Percentiles rank a stretch among this genome's conserved stretches.
Evolutionary conservation across 2,113 vertebrate species (phyloP).

Genomic region (Xiphias gladius): DNA sequence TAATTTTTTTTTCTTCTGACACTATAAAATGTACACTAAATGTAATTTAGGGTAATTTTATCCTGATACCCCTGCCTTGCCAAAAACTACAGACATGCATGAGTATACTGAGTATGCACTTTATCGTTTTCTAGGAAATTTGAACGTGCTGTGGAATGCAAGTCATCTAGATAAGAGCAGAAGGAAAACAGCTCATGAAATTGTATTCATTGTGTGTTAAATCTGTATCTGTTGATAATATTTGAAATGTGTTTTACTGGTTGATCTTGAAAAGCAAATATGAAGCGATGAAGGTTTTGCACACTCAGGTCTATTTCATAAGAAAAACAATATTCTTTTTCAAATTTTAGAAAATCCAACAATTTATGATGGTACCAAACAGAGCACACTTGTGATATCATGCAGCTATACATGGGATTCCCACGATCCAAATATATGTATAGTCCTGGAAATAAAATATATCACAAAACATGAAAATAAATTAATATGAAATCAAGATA

Average conservation of each 20-base stretch:
- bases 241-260: not conserved
- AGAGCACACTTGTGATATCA: too few species aligned
- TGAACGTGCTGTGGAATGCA: not conserved
- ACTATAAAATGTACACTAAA: constrained; percentile 25
- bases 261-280: not conserved
- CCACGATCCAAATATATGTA: too few species aligned
- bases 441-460: too few species aligned
- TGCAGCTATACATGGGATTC: too few species aligned
- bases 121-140: not conserved
- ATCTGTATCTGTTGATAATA: not conserved
- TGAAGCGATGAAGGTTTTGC: too few species aligned
- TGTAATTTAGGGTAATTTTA: constrained; percentile 34
- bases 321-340: too few species aligned
- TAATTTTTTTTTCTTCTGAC: not conserved
- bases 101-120: not conserved
- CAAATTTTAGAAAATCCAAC: not conserved
- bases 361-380: too few species aligned
- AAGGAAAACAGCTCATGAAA: not conserved
- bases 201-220: not conserved
- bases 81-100: constrained; percentile 31
- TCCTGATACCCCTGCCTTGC: constrained; percentile 7
- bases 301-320: too few species aligned
- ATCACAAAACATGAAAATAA: too few species aligned
- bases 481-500: too few species aligned
- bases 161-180: constrained; percentile 10